These are phyloP conservation scores for Sinotaia quadrata DNA, from an alignment of 2,888 invertebrate genomes.

Conservation along the genomic window DNA sequence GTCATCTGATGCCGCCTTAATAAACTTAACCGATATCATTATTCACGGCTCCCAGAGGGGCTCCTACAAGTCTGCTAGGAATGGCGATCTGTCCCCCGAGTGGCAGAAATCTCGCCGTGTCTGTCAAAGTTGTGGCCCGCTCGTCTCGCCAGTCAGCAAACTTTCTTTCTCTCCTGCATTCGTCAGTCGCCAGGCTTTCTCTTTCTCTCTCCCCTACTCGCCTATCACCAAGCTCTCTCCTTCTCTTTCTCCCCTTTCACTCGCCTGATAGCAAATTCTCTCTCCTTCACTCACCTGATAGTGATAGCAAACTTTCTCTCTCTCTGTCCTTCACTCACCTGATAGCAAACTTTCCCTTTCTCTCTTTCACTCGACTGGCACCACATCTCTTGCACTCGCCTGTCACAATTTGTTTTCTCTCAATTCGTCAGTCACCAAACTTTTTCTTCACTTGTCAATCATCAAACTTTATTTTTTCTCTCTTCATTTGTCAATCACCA, in stretches of 20 bases:
- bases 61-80: conserved; percentile 13
- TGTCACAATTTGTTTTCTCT: too few relatives aligned
- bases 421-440: too few relatives aligned
- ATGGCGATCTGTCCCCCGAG: conserved; percentile 19
- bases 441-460: too few relatives aligned
- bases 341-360: too few relatives aligned
- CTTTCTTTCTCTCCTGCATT: not conserved
- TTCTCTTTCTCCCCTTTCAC: conserved; percentile 12
- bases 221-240: not conserved
- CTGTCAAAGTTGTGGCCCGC: not conserved
- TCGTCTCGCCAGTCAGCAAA: not conserved
- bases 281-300: too few relatives aligned
- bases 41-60: conserved; percentile 34
- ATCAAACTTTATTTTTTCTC: too few relatives aligned
- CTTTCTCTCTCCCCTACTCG: not conserved
- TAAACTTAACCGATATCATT: conserved; percentile 57
- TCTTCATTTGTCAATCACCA: too few relatives aligned
- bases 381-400: too few relatives aligned
- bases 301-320: too few relatives aligned
- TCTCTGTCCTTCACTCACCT: too few relatives aligned
- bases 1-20: conserved; percentile 49
- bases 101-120: not conserved
- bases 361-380: too few relatives aligned
- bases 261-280: too few relatives aligned
- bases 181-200: not conserved